A percentile compares a stretch with the other conserved stretches of the same genome.
These are phyloP conservation scores for Florisuga fusca DNA, from an alignment of 2,797 vertebrate species.

Conservation along the genomic window DNA sequence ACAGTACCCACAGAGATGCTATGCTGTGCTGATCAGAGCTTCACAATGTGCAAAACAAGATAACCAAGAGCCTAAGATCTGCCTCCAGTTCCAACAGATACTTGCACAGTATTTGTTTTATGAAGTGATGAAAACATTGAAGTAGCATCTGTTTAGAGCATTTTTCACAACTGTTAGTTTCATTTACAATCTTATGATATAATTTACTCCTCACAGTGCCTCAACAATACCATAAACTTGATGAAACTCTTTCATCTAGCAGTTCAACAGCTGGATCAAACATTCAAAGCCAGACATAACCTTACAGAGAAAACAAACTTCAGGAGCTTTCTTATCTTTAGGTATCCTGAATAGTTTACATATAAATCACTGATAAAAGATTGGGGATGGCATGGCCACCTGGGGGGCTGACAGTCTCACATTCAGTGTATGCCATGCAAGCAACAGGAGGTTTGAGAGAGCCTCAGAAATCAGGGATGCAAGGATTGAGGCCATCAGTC, in stretches of 20 bases:
- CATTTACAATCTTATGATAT: not conserved
- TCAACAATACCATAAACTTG: not conserved
- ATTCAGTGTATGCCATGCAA: not conserved
- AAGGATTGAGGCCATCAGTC: not conserved
- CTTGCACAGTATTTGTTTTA: not conserved
- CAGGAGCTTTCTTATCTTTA: constrained; percentile 29
- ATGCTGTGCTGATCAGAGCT: not conserved
- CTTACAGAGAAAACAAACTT: constrained; percentile 10
- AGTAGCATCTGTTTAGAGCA: not conserved
- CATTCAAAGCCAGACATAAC: not conserved
- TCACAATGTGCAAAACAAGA: not conserved
- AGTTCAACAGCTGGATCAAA: constrained; percentile 12
- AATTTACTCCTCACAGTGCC: not conserved
- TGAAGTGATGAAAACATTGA: not conserved
- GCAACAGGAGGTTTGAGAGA: not conserved
- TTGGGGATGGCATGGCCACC: not conserved
- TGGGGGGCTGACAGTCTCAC: not conserved
- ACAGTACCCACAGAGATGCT: not conserved
- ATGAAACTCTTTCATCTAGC: not conserved
- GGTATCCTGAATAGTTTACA: not conserved
- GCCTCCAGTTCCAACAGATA: not conserved
- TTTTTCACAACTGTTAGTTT: not conserved
- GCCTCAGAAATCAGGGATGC: not conserved
- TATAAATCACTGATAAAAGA: constrained; percentile 38
- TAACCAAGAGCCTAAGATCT: not conserved